Evolutionary conservation across 2,888 invertebrate genomes (phyloP).

Genomic region (Nysson spinosus): DNA sequence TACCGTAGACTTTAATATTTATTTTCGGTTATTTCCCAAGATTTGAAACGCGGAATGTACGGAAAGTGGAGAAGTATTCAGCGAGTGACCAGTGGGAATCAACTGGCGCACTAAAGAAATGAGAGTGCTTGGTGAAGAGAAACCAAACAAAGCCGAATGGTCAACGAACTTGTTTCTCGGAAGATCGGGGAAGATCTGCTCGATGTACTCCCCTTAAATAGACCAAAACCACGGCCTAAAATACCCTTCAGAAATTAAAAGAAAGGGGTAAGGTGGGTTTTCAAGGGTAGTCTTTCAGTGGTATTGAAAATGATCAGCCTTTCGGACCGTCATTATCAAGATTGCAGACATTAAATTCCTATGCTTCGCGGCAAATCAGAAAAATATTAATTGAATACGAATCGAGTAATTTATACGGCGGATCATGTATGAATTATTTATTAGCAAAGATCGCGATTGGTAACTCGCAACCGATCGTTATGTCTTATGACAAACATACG

Average conservation of each 20-base stretch:
- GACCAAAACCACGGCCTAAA: slow-evolving; percentile 5
- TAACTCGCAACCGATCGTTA: slow-evolving; percentile 12
- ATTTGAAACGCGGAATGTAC: no score
- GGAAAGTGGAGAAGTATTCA: background rate
- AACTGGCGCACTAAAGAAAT: slow-evolving; percentile 8
- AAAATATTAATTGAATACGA: slow-evolving; percentile 23
- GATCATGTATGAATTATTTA: slow-evolving; percentile 46
- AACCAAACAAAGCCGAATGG: slow-evolving; percentile 21
- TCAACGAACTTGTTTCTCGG: slow-evolving; percentile 21
- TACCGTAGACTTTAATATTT: no score
- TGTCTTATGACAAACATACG: background rate
- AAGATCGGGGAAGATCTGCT: slow-evolving; percentile 8
- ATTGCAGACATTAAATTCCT: slow-evolving; percentile 25
- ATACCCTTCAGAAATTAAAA: slow-evolving; percentile 1
- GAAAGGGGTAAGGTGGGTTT: slow-evolving; percentile 1
- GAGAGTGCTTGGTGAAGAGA: slow-evolving; percentile 6
- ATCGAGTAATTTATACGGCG: slow-evolving; percentile 29
- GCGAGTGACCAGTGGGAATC: background rate
- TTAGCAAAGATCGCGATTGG: slow-evolving; percentile 14
- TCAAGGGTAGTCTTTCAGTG: slow-evolving; percentile 20
- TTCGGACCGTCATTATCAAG: slow-evolving; percentile 31
- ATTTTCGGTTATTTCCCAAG: no score
- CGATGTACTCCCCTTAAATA: slow-evolving; percentile 9
- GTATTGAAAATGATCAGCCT: slow-evolving; percentile 19
- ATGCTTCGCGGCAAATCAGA: slow-evolving; percentile 7